phyloP scores from a whole-genome alignment of 2,888 invertebrate genomes.

The Rhamnusium bicolor region DNA sequence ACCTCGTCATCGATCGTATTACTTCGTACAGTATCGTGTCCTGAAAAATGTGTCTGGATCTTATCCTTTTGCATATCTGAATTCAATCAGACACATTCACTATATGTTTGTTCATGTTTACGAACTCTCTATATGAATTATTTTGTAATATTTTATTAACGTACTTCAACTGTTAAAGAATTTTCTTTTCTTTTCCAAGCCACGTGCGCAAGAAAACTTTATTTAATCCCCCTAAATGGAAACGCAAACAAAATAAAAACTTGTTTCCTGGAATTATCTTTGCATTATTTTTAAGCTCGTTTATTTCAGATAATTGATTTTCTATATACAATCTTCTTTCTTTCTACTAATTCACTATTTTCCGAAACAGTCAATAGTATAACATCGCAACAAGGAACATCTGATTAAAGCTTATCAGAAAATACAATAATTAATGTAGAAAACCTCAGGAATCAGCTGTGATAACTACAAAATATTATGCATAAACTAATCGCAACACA shows the following conservation, averaged over 20 bases:
- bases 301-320: background rate
- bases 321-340: too few species aligned
- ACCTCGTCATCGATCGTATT: conserved; percentile 64
- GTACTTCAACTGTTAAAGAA: conserved; percentile 11
- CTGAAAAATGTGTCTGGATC: conserved; percentile 62
- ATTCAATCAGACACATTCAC: conserved; percentile 48
- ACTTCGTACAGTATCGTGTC: conserved; percentile 63
- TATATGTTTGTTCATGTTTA: conserved; percentile 29
- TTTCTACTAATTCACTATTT: background rate
- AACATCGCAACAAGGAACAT: background rate
- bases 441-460: conserved; percentile 16
- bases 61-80: conserved; percentile 56
- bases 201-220: background rate
- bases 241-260: background rate
- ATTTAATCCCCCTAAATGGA: background rate
- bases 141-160: conserved; percentile 25
- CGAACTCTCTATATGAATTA: conserved; percentile 20
- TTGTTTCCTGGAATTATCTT: background rate
- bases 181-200: conserved; percentile 7
- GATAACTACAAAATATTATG: conserved; percentile 33
- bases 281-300: background rate
- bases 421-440: background rate
- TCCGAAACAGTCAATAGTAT: background rate
- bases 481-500: conserved; percentile 39
- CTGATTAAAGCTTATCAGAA: background rate